These are phyloP conservation scores for Salarias fasciatus DNA, from an alignment of 2,797 vertebrate genomes.

Conservation along the genomic window DNA sequence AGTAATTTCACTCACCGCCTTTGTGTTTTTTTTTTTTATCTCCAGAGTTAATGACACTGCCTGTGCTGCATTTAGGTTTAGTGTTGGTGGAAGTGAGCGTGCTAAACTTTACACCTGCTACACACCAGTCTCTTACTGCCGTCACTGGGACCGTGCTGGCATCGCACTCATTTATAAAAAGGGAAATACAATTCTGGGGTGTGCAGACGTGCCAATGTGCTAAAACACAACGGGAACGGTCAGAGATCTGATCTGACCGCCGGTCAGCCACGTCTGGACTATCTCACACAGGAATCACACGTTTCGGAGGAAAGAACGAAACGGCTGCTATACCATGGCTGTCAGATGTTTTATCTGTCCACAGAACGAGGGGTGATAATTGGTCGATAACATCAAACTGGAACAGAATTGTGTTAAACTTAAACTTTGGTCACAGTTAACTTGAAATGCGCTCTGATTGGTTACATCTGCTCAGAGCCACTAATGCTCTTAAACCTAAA, in stretches of 20 bases:
- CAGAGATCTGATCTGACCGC: conserved; percentile 2
- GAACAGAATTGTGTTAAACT: conserved; percentile 10
- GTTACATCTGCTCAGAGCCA: conserved; percentile 60
- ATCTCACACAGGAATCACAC: background rate
- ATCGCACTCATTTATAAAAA: too few relatives aligned
- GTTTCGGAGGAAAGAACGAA: background rate
- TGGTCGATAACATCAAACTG: conserved; percentile 15
- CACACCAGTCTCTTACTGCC: background rate
- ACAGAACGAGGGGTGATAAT: background rate
- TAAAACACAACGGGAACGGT: background rate
- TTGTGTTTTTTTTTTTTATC: too few relatives aligned
- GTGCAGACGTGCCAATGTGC: background rate
- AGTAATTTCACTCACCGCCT: too few relatives aligned
- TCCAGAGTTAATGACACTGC: too few relatives aligned
- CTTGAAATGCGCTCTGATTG: conserved; percentile 52
- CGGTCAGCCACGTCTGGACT: background rate
- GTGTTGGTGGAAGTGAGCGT: too few relatives aligned
- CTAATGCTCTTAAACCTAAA: conserved; percentile 67
- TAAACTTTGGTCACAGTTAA: conserved; percentile 52
- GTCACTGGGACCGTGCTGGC: background rate
- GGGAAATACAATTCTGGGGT: too few relatives aligned
- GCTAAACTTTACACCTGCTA: too few relatives aligned
- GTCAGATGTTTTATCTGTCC: conserved; percentile 2
- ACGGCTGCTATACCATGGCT: background rate
- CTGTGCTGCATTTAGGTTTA: too few relatives aligned